Conservation (phyloP, 2,888 invertebrate species). For the Vesta saturnalis region DNA sequence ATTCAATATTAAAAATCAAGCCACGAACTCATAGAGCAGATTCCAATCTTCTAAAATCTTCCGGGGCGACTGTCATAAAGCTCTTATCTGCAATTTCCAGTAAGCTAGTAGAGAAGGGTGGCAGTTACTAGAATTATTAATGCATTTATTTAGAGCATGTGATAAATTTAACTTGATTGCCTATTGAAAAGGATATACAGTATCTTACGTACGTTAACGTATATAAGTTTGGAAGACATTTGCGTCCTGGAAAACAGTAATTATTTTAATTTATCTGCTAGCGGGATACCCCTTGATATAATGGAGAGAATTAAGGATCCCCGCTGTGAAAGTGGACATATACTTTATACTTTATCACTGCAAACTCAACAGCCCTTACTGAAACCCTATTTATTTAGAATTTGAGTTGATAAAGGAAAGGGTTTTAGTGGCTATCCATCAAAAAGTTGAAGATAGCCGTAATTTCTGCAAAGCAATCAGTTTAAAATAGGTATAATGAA, state of each 20-base stretch:
- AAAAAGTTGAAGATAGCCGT: neutral
- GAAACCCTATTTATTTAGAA: neutral
- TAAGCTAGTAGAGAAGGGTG: slow-evolving; percentile 11
- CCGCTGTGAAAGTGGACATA: slow-evolving; percentile 22
- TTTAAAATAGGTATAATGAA: neutral
- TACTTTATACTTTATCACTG: slow-evolving; percentile 21
- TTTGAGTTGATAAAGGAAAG: neutral
- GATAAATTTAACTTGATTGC: slow-evolving; percentile 9
- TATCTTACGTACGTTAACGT: neutral
- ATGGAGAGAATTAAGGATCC: slow-evolving; percentile 23
- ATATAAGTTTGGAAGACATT: neutral
- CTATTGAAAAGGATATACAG: neutral
- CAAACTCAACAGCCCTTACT: slow-evolving; percentile 1
- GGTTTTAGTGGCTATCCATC: slow-evolving; percentile 1
- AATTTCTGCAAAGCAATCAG: neutral
- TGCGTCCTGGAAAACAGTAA: slow-evolving; percentile 7
- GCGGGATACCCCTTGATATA: slow-evolving; percentile 20
- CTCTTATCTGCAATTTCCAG: slow-evolving; percentile 19
- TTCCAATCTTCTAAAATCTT: slow-evolving; percentile 4
- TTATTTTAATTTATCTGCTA: slow-evolving; percentile 28
- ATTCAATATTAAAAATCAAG: neutral
- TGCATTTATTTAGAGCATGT: slow-evolving; percentile 7
- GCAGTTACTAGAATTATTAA: slow-evolving; percentile 11
- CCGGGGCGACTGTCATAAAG: slow-evolving; percentile 16
- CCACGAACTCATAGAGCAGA: neutral